Evolutionary conservation across 1,140 invertebrate species (phyloP).

Genomic region (Alviniconcha marisindica): DNA sequence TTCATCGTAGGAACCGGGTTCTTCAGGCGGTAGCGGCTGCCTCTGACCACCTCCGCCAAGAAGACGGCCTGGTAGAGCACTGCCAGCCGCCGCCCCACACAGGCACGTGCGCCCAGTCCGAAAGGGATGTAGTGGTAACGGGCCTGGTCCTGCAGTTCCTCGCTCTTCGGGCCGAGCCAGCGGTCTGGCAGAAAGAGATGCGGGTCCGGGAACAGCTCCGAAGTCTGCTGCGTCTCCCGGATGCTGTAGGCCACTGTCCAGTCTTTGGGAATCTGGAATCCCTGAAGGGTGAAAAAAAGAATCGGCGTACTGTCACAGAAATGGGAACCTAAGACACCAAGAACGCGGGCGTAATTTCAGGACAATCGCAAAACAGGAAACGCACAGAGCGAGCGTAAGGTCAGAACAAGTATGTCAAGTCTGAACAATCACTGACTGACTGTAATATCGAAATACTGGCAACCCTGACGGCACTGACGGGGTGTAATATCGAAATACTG

Average conservation of each 20-base stretch:
- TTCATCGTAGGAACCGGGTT: constrained; percentile 48
- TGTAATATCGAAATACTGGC: not conserved
- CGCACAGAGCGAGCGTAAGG: too few species aligned
- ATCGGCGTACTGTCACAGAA: not conserved
- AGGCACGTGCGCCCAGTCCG: constrained; percentile 53
- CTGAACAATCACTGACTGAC: too few species aligned
- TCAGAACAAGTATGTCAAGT: too few species aligned
- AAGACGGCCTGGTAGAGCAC: constrained; percentile 53
- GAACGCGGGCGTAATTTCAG: too few species aligned
- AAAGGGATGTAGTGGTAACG: constrained; percentile 62
- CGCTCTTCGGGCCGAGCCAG: constrained; percentile 48
- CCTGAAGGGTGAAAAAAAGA: constrained; percentile 31
- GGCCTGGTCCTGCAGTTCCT: constrained; percentile 6
- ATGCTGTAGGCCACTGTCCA: constrained; percentile 68
- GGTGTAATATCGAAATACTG: too few species aligned
- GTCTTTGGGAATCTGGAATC: constrained; percentile 65
- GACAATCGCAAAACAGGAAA: not conserved
- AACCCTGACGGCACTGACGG: too few species aligned
- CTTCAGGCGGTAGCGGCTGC: constrained; percentile 48
- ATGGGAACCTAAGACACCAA: too few species aligned
- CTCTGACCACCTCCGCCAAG: constrained; percentile 51
- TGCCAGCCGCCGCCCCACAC: constrained; percentile 60
- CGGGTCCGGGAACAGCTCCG: constrained; percentile 48
- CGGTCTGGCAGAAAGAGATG: constrained; percentile 60
- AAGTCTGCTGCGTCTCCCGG: constrained; percentile 63